These are phyloP conservation scores for Meloe dianella DNA, from an alignment of 2,888 invertebrate species.

Conservation along the genomic window DNA sequence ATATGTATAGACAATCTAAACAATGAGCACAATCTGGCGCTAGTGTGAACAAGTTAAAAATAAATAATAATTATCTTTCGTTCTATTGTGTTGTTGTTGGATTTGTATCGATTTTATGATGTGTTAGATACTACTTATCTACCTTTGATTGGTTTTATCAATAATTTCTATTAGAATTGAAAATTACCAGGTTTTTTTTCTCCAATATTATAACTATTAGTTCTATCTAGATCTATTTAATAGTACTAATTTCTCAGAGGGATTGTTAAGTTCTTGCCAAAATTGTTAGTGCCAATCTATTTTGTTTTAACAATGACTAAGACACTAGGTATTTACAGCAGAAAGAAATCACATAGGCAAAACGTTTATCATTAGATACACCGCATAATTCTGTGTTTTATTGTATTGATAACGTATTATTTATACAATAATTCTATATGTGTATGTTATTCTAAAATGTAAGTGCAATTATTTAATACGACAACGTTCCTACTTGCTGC, in stretches of 20 bases:
- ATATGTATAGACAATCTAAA: slow-evolving; percentile 8
- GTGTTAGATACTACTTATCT: no score
- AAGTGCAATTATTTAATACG: no score
- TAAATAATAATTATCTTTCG: slow-evolving; percentile 8
- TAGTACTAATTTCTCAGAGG: no score
- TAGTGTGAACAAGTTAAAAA: slow-evolving; percentile 8
- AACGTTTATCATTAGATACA: background rate
- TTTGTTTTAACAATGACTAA: slow-evolving; percentile 6
- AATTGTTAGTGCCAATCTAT: slow-evolving; percentile 8
- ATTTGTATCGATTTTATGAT: no score
- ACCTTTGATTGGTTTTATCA: background rate
- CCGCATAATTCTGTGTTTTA: background rate
- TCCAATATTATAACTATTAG: no score
- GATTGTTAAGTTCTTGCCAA: slow-evolving; percentile 1
- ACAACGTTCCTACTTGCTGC: no score
- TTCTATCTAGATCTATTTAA: no score
- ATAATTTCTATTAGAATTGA: background rate
- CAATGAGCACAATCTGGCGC: slow-evolving; percentile 5
- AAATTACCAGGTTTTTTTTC: no score
- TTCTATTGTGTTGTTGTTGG: no score
- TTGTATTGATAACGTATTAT: no score
- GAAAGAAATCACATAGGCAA: background rate
- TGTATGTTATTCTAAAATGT: no score
- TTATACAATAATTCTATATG: no score
- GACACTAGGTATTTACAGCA: background rate